phyloP scores from a whole-genome alignment of 1,140 invertebrate genomes.

The Lepidotrigona ventralis region DNA sequence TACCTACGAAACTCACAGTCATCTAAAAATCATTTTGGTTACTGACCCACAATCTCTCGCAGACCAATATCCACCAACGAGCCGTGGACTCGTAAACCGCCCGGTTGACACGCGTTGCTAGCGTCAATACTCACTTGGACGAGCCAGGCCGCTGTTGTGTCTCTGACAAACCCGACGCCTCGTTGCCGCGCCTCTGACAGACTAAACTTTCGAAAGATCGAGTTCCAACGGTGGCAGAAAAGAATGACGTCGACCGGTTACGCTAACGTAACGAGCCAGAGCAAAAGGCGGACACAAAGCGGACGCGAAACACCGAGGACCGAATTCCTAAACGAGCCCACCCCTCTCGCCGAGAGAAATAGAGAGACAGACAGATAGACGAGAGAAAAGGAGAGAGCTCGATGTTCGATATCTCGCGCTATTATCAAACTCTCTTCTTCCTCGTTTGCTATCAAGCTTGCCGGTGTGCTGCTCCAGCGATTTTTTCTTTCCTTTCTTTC shows the following conservation, averaged over 20 bases:
- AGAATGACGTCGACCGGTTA: background rate
- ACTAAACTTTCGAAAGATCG: conserved; percentile 37
- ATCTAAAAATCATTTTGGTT: too few species aligned
- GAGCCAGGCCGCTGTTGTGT: background rate
- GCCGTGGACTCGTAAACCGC: background rate
- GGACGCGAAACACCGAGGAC: conserved; percentile 13
- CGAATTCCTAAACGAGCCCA: conserved; percentile 42
- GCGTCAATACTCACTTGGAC: background rate
- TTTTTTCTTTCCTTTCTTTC: background rate
- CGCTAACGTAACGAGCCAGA: conserved; percentile 22
- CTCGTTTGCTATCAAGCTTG: background rate
- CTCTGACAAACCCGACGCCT: conserved; percentile 32
- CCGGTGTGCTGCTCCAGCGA: background rate
- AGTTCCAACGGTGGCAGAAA: conserved; percentile 19
- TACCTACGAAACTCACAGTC: too few species aligned
- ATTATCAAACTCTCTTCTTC: conserved; percentile 21
- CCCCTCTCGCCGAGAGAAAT: background rate
- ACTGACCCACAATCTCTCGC: too few species aligned
- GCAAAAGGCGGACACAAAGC: conserved; percentile 18
- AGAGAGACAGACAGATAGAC: background rate
- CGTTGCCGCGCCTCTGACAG: conserved; percentile 24
- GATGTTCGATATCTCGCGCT: conserved; percentile 36
- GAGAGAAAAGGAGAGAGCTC: background rate
- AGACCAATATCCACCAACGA: too few species aligned
- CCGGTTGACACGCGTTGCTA: background rate